These are phyloP conservation scores for Watsonalla cultraria DNA, from an alignment of 2,888 invertebrate genomes.

Conservation along the genomic window DNA sequence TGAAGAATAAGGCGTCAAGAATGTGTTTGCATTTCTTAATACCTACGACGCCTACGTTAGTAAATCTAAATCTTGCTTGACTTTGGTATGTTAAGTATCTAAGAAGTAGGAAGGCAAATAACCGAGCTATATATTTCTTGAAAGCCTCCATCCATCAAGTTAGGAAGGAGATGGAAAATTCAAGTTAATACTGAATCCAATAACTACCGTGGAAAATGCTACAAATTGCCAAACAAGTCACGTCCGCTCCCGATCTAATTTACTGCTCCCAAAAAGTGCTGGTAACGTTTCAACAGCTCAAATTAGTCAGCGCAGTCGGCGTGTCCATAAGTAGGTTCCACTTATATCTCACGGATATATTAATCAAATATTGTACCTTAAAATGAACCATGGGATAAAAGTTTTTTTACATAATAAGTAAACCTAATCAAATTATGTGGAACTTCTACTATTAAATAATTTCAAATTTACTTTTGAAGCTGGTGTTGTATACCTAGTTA, in stretches of 20 bases:
- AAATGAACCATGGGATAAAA: no score
- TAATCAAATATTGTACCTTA: no score
- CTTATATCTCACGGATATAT: background rate
- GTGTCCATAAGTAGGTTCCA: constrained; percentile 12
- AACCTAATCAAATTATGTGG: no score
- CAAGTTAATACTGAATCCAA: constrained; percentile 45
- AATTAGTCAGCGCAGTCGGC: constrained; percentile 47
- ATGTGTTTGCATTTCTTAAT: no score
- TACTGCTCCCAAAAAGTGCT: constrained; percentile 60
- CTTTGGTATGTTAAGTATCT: background rate
- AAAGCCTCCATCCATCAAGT: constrained; percentile 6
- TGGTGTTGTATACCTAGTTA: no score
- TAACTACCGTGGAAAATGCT: constrained; percentile 30
- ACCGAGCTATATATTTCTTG: background rate
- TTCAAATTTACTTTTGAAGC: no score
- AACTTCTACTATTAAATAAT: no score
- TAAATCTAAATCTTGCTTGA: background rate
- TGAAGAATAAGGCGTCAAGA: no score
- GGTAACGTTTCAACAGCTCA: constrained; percentile 47
- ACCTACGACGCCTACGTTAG: background rate
- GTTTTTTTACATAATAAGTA: no score
- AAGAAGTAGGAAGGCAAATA: background rate
- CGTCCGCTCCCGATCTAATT: constrained; percentile 61
- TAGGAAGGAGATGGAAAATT: constrained; percentile 25
- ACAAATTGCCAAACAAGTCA: constrained; percentile 56